Conservation (phyloP, 2,113 vertebrate species). For the Girardinichthys multiradiatus region DNA sequence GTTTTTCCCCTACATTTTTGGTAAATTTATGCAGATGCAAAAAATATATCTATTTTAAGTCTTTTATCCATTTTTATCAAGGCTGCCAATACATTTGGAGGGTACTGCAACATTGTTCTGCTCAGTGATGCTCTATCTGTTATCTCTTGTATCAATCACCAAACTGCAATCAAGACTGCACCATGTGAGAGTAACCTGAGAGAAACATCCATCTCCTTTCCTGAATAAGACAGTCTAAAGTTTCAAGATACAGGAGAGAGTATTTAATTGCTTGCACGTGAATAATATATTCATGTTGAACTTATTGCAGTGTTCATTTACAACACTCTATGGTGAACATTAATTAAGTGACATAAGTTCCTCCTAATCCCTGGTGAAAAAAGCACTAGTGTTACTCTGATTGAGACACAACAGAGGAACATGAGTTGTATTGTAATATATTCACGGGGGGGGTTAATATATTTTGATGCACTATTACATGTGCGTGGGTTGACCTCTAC, state of each 20-base stretch:
- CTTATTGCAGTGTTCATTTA: slow-evolving; percentile 73
- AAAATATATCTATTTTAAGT: too few relatives aligned
- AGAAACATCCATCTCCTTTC: slow-evolving; percentile 61
- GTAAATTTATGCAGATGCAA: too few relatives aligned
- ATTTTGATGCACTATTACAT: not conserved
- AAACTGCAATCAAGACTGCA: slow-evolving; percentile 74
- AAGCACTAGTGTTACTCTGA: slow-evolving; percentile 37
- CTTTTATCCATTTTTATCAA: too few relatives aligned
- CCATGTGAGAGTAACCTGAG: slow-evolving; percentile 68
- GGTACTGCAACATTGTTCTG: not conserved
- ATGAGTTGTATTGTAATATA: not conserved
- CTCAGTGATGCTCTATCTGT: not conserved
- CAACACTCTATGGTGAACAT: slow-evolving; percentile 73
- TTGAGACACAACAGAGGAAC: slow-evolving; percentile 18
- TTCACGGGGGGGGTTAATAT: not conserved
- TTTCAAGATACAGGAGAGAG: slow-evolving; percentile 75
- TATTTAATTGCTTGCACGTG: slow-evolving; percentile 76
- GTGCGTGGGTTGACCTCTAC: not conserved
- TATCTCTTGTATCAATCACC: slow-evolving; percentile 66
- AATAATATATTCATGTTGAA: slow-evolving; percentile 77
- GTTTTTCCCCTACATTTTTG: too few relatives aligned
- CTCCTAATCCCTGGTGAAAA: slow-evolving; percentile 69
- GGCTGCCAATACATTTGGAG: not conserved
- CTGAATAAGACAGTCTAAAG: slow-evolving; percentile 73
- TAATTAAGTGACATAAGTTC: slow-evolving; percentile 78